Evolutionary conservation across 1,140 invertebrate species (phyloP), one percentile per base, ranked within the genome.

Genomic region (Formica selysi): DNA sequence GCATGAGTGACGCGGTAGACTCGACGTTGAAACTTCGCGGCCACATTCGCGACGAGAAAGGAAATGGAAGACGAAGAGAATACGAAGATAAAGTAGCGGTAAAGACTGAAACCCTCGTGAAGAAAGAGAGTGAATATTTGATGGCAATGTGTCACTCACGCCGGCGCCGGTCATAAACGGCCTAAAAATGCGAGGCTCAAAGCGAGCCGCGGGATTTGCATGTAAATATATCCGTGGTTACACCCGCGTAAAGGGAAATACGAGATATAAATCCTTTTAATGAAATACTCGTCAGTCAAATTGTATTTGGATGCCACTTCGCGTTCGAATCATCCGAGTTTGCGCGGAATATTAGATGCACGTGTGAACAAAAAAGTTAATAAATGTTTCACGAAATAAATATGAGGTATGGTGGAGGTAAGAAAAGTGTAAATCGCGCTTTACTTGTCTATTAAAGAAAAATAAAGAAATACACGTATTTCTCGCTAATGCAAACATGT

Each of bases 1-100:
- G 89, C 87, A 91, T 91, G 89, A 91, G 78, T 64, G 61, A 51
- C 85, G 68, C 38, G 48, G 16, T 36, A 48, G n/a, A 36, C 29
- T 71, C 86, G 81, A 36, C 68, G 76, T 68, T 83, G 87, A 78
- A 78, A 84, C 48, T 85, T 88, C 26, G 57, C 65, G 61, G 41
- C 19, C 78, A 54, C 68, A 51, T 74, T 71, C 48, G 44, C 26
- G 11, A 62, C 44, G 71, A 73, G 51, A 44, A 51, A 16, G 51
- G 29, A 54, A n/a, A 38, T 29, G 29, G 32, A 65, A 70, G 26
- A 32, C 4, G 13, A 19, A 62, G n/a, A n/a, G n/a, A n/a, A 29
- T 44, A 71, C 32, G 38, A 29, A 41, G 19, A 59, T n/a, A 26
- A 76, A 29, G 22, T 62, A 29, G 73, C 29, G 38, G 26, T 16